Evolutionary conservation across 2,888 invertebrate genomes (phyloP), one percentile per base, ranked within the genome.

Genomic region (Cataglyphis rosenhaueri): DNA sequence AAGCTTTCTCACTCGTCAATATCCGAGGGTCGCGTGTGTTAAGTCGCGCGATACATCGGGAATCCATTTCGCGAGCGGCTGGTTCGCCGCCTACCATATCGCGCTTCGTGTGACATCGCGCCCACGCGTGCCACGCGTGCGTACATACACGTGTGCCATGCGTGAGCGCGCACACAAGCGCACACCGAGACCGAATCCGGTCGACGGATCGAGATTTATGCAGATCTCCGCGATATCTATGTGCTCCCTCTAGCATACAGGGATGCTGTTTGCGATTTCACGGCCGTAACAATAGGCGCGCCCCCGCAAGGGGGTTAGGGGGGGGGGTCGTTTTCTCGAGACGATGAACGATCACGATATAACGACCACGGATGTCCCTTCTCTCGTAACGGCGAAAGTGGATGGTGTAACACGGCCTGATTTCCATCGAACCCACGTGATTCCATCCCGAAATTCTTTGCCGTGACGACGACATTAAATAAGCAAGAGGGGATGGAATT

Each of bases 211-310:
- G 70, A 57, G 57, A 85, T 85, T 85, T 83, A 81, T 74, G 55
- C 73, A 57, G 75, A 86, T 87, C 61, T 68, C 41, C 29, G 71
- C 48, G 59, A 73, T 83, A 73, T 85, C 79, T 71, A 57, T 81
- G 41, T 61, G 32, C 32, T 71, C 29, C 66, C 61, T 41, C 55
- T 68, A 52, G 10, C 57, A 9, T 32, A 48, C 61, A 25, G n/a
- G 62, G 75, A 78, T 35, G 78, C 21, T 52, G 55, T 18, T 76
- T 41, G 48, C 59, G 82, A 86, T 84, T 86, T 84, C 81, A 86
- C 76, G 86, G 81, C 44, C 86, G 86, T 86, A 84, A 84, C 84
- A 75, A 78, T 79, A 59, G 71, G 8, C 57, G 41, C 78, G 57
- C 78, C 70, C 32, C 59, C 71, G 59, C 70, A 29, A 12, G 44